Base-by-base conservation (phyloP, 1,140 invertebrate species). In the Trichonephila clavata region DNA sequence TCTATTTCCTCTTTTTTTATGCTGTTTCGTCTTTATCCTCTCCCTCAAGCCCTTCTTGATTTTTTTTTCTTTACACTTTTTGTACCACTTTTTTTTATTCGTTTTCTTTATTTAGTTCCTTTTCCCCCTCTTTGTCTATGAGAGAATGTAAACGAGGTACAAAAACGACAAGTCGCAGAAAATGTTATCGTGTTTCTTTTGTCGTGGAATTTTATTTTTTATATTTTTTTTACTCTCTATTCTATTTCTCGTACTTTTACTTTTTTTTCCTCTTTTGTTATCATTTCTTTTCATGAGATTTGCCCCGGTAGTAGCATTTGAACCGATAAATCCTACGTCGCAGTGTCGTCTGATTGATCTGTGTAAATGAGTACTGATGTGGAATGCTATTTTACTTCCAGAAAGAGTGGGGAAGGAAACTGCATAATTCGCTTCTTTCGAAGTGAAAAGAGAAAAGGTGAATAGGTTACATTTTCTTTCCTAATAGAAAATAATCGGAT, bases 121-220 rank as follows among this genome's bases (percentile, higher is more conserved):
- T 50, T 24, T 84, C 21, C 43, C 3, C 50, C 57, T 50, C 39
- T 84, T 84, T 84, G 43, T 84, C 83, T 84, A 84, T 59, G 57
- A 21, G 83, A 16, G 21, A 84, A 84, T 84, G 83, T 84, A 84
- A 84, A 84, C 83, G 83, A 84, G 83, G 83, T 84, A 84, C 57
- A 84, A 21, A 59, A 84, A 84, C 83, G 83, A 77, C 83, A 84
- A 84, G 83, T 50, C 57, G n/a, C 83, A 84, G 83, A 84, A 84
- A 84, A 84, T 84, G 83, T 84, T 84, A 84, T 84, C 39, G 43
- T 60, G 83, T 84, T 77, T 84, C 81, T 84, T 84, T 84, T 84
- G 83, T 77, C 71, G 71, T 24, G 43, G 80, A 18, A 20, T 57
- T 59, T 24, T 57, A 24, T 18, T 84, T 59, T 59, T 14, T 14